phyloP scores from a whole-genome alignment of 1,140 invertebrate genomes.

The Trichonephila inaurata region DNA sequence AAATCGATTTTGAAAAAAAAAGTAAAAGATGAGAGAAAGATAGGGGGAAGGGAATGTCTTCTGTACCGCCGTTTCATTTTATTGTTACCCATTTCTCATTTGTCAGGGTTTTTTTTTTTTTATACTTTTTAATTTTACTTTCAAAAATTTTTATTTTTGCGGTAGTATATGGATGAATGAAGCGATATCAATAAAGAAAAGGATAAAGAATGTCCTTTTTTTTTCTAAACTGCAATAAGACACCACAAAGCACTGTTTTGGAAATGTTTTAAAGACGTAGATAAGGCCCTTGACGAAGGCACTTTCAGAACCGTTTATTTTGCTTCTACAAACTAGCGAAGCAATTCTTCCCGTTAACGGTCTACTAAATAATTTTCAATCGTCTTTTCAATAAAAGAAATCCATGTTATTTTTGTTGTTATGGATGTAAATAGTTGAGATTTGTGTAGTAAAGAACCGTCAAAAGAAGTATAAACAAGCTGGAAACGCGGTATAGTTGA shows the following conservation, averaged over 20 bases:
- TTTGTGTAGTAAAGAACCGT: no score
- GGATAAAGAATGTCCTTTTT: not conserved
- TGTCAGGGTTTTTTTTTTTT: not conserved
- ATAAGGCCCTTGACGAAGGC: not conserved
- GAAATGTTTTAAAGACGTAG: not conserved
- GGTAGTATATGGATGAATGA: not conserved
- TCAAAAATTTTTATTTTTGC: not conserved
- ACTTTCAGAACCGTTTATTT: not conserved
- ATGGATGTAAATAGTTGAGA: no score
- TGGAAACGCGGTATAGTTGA: no score
- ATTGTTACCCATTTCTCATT: slow-evolving; percentile 10
- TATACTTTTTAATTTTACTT: not conserved
- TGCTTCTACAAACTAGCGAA: not conserved
- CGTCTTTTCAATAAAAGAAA: no score
- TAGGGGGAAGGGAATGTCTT: not conserved
- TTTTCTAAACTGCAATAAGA: not conserved
- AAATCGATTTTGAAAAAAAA: slow-evolving; percentile 53
- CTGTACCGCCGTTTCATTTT: not conserved
- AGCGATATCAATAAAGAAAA: not conserved
- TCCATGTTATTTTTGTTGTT: no score
- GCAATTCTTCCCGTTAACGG: no score
- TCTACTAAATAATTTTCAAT: no score
- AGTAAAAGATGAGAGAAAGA: not conserved
- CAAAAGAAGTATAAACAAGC: no score
- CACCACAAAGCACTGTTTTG: not conserved